Base-by-base conservation (phyloP, 1,140 invertebrate species). In the Drosophila murphyi region DNA sequence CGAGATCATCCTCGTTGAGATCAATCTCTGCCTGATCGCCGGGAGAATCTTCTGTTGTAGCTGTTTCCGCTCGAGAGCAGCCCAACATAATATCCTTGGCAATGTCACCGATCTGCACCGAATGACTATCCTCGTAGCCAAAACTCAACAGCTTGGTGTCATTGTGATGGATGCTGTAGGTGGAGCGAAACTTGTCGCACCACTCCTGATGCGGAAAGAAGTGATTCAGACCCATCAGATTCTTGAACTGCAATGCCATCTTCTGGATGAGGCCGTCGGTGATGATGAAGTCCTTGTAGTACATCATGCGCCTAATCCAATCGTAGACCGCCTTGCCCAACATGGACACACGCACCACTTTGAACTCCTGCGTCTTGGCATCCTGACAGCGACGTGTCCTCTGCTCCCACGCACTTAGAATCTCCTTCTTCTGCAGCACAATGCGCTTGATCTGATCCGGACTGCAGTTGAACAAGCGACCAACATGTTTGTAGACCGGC, bases 281-380 rank as follows among this genome's bases (percentile, higher is more conserved):
- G 43, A 92, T 92, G 34, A 64, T 75, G 6, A 92, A 90, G 37
- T 92, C 91, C 72, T 87, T 92, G 57, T 92, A 92, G 77, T 92
- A 92, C 82, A 92, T 92, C 88, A 92, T 92, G 55, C 91, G 90
- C 0, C 90, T 70, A n/a, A 92, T 85, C 91, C 91, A 92, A 20
- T 92, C 91, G 55, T 87, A 92, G 0, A 92, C 91, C 0, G 91
- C 90, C 6, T 80, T 87, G 2, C 91, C 90, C 64, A 92, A 43
- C 90, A 92, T 91, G 3, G 91, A 92, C 0, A 91, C 85, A 0
- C 85, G 50, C 28, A 92, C 85, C 5, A 88, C 87, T 56, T 92
- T 92, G 43, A 85, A 74, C 35, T 92, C 91, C 59, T 81, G 76
- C 3, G 88, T 90, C 5, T 82, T 78, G 51, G 88, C 85, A 55